A percentile compares a stretch with the other conserved stretches of the same genome.
Conservation (phyloP, 2,113 vertebrate genomes). For the Gambusia holbrooki region DNA sequence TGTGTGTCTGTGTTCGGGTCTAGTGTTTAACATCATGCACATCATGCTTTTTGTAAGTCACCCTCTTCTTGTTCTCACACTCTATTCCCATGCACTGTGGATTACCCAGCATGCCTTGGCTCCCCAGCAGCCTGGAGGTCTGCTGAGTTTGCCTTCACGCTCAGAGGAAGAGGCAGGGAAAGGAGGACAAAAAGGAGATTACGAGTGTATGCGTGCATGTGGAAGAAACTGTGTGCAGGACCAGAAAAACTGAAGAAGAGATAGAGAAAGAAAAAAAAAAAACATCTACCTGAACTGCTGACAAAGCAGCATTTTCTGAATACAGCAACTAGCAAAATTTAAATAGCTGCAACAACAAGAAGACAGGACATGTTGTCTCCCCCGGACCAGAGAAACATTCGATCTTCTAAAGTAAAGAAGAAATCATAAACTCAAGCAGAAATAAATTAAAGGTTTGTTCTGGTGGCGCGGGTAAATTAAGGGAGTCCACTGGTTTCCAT, state of each 20-base stretch:
- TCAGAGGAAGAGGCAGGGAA: constrained; percentile 50
- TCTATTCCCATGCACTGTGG: constrained; percentile 46
- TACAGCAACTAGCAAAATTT: constrained; percentile 43
- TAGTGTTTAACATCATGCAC: constrained; percentile 35
- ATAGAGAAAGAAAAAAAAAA: constrained; percentile 20
- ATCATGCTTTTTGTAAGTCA: constrained; percentile 41
- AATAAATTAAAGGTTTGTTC: not conserved
- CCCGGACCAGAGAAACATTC: constrained; percentile 28
- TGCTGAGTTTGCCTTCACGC: constrained; percentile 72
- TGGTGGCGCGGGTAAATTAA: not conserved
- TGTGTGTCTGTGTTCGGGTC: constrained; percentile 20
- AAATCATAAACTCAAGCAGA: not conserved
- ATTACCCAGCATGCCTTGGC: constrained; percentile 75
- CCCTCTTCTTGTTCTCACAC: constrained; percentile 4
- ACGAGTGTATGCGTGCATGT: constrained; percentile 25
- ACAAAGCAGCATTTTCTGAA: constrained; percentile 71
- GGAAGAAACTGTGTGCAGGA: constrained; percentile 20
- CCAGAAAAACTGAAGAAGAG: constrained; percentile 36
- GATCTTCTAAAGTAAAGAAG: not conserved
- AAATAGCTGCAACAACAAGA: constrained; percentile 35
- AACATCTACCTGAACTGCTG: constrained; percentile 74
- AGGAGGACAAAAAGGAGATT: constrained; percentile 67
- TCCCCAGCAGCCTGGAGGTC: constrained; percentile 69
- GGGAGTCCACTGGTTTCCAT: constrained; percentile 11
- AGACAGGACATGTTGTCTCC: constrained; percentile 27